Evolutionary conservation across 1,140 invertebrate species (phyloP), one percentile per base, ranked within the genome.

Genomic region (Sinella curviseta): DNA sequence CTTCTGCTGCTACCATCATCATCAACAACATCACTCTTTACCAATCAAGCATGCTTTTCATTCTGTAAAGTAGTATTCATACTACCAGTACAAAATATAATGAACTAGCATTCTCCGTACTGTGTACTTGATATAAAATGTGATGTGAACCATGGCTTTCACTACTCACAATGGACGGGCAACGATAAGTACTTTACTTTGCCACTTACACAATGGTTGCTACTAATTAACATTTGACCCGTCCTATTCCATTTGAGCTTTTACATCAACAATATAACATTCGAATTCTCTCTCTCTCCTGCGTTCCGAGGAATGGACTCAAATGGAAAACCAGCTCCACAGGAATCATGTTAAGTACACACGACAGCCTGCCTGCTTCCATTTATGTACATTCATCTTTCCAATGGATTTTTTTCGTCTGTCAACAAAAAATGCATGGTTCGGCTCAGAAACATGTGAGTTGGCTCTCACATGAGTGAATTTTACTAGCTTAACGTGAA

Each of bases 171-270:
- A n/a, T n/a, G n/a, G n/a, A n/a, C n/a, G n/a, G 3, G 57, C 57
- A 12, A 60, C 57, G 24, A 60, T 60, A n/a, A 26, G 3, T 60
- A 48, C 39, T 12, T 8, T 48, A 12, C 39, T 48, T 20, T 12
- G 39, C 39, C 20, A 48, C 20, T 48, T 48, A 12, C 39, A 48
- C 39, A 12, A 48, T 48, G 39, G 39, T 60, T 26, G 14, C 24
- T 60, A 26, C 14, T 60, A 60, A 60, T 60, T 60, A 60, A 60
- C 57, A 60, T 60, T 60, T 60, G 57, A 60, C 57, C 57, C 57
- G 12, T 60, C 24, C 57, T 60, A 8, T 60, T 60, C 57, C 12
- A 26, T 60, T 60, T 60, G 57, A 60, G 24, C 12, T 48, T 8
- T 48, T 48, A 48, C 20, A 48, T 48, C 39, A 48, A 12, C 39